A percentile compares a stretch with the other conserved stretches of the same genome.
These are phyloP conservation scores for Rissa tridactyla DNA, from an alignment of 2,113 vertebrate species.

Conservation along the genomic window DNA sequence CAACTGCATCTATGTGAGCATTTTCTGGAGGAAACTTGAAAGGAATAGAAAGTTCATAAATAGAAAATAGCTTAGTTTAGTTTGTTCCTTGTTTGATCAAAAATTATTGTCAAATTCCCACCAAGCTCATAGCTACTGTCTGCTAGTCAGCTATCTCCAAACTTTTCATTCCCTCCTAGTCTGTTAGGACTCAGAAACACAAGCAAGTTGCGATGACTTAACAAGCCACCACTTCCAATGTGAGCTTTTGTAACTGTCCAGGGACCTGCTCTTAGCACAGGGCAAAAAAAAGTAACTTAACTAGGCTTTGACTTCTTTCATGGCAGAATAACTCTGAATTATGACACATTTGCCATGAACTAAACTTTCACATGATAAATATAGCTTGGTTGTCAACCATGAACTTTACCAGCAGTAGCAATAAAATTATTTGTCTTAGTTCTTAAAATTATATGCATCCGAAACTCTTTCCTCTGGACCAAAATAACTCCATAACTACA, in stretches of 20 bases:
- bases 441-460: background rate
- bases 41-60: background rate
- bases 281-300: background rate
- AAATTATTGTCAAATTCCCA: background rate
- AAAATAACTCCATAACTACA: background rate
- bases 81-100: background rate
- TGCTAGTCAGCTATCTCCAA: background rate
- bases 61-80: background rate
- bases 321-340: background rate
- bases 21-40: background rate
- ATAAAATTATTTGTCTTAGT: background rate
- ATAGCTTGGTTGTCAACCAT: background rate
- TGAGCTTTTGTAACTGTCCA: background rate
- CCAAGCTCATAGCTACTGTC: background rate
- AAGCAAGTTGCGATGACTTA: background rate
- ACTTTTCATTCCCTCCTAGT: background rate
- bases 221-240: background rate
- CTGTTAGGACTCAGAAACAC: background rate
- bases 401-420: background rate
- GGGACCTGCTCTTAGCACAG: background rate
- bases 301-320: background rate
- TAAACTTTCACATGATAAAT: background rate
- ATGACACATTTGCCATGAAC: background rate
- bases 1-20: background rate
- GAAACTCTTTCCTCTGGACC: background rate